These are phyloP conservation scores for Axea sp. DNA, from an alignment of 2,888 invertebrate species.

Conservation along the genomic window DNA sequence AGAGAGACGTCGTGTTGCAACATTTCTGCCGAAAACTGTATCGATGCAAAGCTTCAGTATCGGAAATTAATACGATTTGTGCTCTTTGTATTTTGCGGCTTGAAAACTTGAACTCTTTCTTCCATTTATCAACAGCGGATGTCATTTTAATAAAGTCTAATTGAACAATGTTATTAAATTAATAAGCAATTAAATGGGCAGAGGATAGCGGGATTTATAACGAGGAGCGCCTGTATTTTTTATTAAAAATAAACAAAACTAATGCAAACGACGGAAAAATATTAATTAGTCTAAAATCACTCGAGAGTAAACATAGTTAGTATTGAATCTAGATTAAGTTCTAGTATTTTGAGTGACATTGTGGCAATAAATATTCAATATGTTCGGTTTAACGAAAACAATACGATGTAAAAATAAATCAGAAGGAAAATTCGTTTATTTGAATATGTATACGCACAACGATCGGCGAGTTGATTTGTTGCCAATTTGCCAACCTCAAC, in stretches of 20 bases:
- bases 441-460: slow-evolving; percentile 14
- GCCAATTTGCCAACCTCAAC: slow-evolving; percentile 32
- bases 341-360: neutral
- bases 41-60: slow-evolving; percentile 7
- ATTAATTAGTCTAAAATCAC: neutral
- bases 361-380: slow-evolving; percentile 22
- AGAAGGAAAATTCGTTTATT: slow-evolving; percentile 22
- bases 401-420: slow-evolving; percentile 38
- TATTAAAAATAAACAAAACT: neutral
- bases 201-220: slow-evolving; percentile 7
- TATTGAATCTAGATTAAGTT: slow-evolving; percentile 14
- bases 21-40: neutral
- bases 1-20: no score
- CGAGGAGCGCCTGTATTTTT: slow-evolving; percentile 19
- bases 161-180: slow-evolving; percentile 22
- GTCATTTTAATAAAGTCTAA: slow-evolving; percentile 33
- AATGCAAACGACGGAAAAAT: slow-evolving; percentile 8
- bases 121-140: neutral
- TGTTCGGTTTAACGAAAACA: slow-evolving; percentile 19
- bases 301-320: neutral
- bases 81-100: slow-evolving; percentile 1
- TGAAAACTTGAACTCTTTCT: slow-evolving; percentile 13
- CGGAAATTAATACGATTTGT: slow-evolving; percentile 19
- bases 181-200: slow-evolving; percentile 11
- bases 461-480: slow-evolving; percentile 38